These are phyloP conservation scores for Parotocinclus haroldoi DNA, from an alignment of 2,797 vertebrate species.

Conservation along the genomic window DNA sequence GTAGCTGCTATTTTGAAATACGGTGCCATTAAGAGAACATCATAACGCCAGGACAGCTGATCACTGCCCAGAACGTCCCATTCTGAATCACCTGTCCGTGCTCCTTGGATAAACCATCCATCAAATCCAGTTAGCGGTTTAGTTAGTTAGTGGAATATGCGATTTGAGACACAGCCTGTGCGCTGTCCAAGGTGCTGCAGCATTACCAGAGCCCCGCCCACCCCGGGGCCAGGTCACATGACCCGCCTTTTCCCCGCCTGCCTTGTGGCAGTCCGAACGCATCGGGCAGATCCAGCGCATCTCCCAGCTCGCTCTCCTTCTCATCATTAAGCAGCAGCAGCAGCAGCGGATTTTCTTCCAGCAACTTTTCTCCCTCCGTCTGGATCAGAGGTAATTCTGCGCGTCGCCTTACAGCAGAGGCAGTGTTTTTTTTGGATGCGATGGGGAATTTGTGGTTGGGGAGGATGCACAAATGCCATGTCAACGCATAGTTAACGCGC, in stretches of 20 bases:
- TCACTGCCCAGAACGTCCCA: too few species aligned
- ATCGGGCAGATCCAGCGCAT: conserved; percentile 14
- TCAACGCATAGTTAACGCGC: not conserved
- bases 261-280: conserved; percentile 21
- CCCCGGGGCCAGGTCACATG: conserved; percentile 19
- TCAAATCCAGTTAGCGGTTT: too few species aligned
- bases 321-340: not conserved
- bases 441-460: not conserved
- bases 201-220: conserved; percentile 1
- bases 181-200: conserved; percentile 28
- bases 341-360: not conserved
- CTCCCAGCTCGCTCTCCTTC: not conserved
- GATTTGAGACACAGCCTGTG: not conserved
- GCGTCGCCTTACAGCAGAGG: not conserved
- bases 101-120: too few species aligned
- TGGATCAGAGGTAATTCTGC: conserved; percentile 2
- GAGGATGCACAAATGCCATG: too few species aligned
- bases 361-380: conserved; percentile 18
- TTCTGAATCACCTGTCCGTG: too few species aligned
- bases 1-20: too few species aligned
- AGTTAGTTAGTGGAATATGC: too few species aligned
- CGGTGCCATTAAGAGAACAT: too few species aligned
- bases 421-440: not conserved
- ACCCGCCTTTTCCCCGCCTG: conserved; percentile 13
- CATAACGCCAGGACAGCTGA: too few species aligned